phyloP scores from a whole-genome alignment of 2,888 invertebrate genomes.

The Phengaris alcon region DNA sequence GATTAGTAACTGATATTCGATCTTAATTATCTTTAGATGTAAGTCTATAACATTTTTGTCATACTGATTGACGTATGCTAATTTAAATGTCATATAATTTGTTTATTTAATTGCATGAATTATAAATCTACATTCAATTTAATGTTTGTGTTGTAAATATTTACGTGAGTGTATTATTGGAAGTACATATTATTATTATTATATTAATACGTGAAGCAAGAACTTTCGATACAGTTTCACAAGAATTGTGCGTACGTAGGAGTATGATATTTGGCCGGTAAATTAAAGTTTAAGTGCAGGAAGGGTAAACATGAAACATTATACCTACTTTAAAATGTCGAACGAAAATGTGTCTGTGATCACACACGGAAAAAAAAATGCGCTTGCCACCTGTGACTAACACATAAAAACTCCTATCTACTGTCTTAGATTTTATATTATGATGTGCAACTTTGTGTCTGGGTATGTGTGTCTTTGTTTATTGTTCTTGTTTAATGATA shows the following conservation, averaged over 20 bases:
- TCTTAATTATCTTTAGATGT: conserved; percentile 2
- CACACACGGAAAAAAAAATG: background rate
- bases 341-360: background rate
- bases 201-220: too few relatives aligned
- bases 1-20: background rate
- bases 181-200: too few relatives aligned
- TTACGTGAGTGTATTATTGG: too few relatives aligned
- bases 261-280: too few relatives aligned
- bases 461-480: background rate
- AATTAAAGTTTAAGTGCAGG: too few relatives aligned
- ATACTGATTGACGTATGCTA: conserved; percentile 6
- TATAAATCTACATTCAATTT: background rate
- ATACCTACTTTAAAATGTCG: too few relatives aligned
- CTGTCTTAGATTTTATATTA: background rate
- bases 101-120: conserved; percentile 11
- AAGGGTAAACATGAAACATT: too few relatives aligned
- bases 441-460: background rate
- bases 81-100: background rate
- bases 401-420: background rate
- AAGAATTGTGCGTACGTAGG: too few relatives aligned
- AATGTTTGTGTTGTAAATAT: background rate
- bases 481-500: conserved; percentile 2
- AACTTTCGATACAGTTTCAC: too few relatives aligned
- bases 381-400: background rate
- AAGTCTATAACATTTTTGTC: background rate